Evolutionary conservation across 2,797 vertebrate species (phyloP), one percentile per base, ranked within the genome.

Genomic region (Anguilla marmorata): DNA sequence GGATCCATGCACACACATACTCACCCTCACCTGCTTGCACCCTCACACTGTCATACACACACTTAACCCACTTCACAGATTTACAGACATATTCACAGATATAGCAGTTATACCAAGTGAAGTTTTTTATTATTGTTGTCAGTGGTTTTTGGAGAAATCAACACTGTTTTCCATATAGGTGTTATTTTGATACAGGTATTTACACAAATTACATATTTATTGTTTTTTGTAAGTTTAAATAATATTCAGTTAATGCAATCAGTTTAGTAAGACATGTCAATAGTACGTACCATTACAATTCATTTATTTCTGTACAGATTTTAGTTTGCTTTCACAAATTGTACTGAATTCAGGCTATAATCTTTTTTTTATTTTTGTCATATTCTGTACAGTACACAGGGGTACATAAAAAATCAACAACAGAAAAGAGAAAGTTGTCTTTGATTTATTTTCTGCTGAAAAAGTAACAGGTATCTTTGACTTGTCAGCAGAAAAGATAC

Each of bases 1-100:
- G 60, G 63, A 66, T 66, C 2, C 30, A 16, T 33, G 27, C 9
- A 74, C 69, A 74, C 69, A 74, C 69, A 74, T 21, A 74, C 69
- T 74, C 52, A 37, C 85, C 80, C 54, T 84, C 0, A n/a, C 89
- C 88, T 82, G 54, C 63, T 76, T 89, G 87, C 89, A 90, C 37
- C 19, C 72, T 74, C 50, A 88, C 87, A 86, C 41, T 50, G 30
- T n/a, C 69, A 80, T 50, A 82, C 56, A 82, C 84, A 88, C 89
- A 30, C n/a, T 30, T 72, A 33, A 72, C 27, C 30, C 30, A 27
- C 6, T 11, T 9, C 30, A 1, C 69, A 33, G n/a, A 72, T 4
- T 63, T 63, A 58, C 56, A 72, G 8, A 11, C 11, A 72, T 11
- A 72, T 72, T 72, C 16, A 9, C 27, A 72, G n/a, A 72, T 1